Evolutionary conservation across 2,797 vertebrate genomes (phyloP), one percentile per base, ranked within the genome.

Genomic region (Sylvilagus floridanus): DNA sequence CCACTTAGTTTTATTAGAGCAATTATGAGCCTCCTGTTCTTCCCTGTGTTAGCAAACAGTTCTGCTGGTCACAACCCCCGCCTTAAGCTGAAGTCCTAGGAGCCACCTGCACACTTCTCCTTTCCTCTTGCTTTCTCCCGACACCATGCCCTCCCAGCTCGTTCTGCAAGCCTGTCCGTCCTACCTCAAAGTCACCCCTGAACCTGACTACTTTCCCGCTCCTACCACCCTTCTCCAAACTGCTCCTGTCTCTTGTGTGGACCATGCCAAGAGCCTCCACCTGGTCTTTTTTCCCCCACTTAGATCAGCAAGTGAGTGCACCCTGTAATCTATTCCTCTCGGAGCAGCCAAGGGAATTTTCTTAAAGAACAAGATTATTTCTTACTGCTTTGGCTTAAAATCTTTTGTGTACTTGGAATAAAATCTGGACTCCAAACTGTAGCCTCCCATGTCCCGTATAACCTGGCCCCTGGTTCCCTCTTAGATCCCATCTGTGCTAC

Each of bases 91-190:
- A 5, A 26, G 28, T 30, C 63, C 57, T 32, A 7, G 65, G 28
- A 76, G 54, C 60, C 28, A 28, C 66, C 37, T 52, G 7, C 14
- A 84, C 52, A 5, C 62, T n/a, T 68, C 3, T 77, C 26, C 32
- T 19, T 77, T 26, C 37, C 32, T 1, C 3, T 24, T 4, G n/a
- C 52, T 52, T 68, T 60, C 50, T 30, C 7, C 63, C 17, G 14
- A 6, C n/a, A 7, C 19, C 10, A 30, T 7, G 0, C 0, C 1
- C 37, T 30, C 28, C 26, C 13, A 5, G 28, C 28, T 0, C 7
- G 26, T 17, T 22, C 2, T 7, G 22, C 32, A 17, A 30, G 12
- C 19, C 78, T 35, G 10, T 26, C 52, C 8, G 16, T 24, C 26
- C 12, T 52, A 3, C 22, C 9, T 57, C 12, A 69, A 4, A 21